phyloP scores from a whole-genome alignment of 2,888 invertebrate genomes.

The Plemyria rubiginata region DNA sequence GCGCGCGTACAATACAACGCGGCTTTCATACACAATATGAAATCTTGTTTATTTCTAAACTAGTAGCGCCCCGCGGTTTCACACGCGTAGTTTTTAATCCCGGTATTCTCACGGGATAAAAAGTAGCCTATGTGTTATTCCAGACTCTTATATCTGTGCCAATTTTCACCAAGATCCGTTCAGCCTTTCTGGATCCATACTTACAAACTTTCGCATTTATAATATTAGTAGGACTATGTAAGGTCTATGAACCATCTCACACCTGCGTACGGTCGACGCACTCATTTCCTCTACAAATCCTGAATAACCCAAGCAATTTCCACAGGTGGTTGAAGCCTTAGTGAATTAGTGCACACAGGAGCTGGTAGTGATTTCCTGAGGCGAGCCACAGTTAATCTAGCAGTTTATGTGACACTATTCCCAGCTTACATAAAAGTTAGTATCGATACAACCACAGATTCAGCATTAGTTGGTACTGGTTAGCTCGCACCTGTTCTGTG shows the following conservation, averaged over 20 bases:
- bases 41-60: constrained; percentile 4
- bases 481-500: constrained; percentile 66
- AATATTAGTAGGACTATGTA: no score
- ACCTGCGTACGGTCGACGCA: constrained; percentile 28
- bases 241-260: constrained; percentile 25
- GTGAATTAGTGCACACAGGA: constrained; percentile 61
- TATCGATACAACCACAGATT: constrained; percentile 12
- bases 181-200: no score
- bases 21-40: background rate
- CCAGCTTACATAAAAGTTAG: constrained; percentile 16
- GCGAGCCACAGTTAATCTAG: constrained; percentile 36
- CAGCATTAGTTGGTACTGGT: constrained; percentile 20
- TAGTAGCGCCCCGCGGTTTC: no score
- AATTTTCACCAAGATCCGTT: no score
- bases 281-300: constrained; percentile 39
- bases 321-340: constrained; percentile 40
- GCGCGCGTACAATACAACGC: no score
- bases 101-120: no score
- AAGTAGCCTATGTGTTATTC: no score
- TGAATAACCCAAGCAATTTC: constrained; percentile 33
- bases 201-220: no score
- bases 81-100: no score
- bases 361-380: constrained; percentile 72
- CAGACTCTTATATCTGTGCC: no score
- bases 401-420: constrained; percentile 11